phyloP scores from a whole-genome alignment of 2,113 vertebrate species.

The Acrocephalus kingi region DNA sequence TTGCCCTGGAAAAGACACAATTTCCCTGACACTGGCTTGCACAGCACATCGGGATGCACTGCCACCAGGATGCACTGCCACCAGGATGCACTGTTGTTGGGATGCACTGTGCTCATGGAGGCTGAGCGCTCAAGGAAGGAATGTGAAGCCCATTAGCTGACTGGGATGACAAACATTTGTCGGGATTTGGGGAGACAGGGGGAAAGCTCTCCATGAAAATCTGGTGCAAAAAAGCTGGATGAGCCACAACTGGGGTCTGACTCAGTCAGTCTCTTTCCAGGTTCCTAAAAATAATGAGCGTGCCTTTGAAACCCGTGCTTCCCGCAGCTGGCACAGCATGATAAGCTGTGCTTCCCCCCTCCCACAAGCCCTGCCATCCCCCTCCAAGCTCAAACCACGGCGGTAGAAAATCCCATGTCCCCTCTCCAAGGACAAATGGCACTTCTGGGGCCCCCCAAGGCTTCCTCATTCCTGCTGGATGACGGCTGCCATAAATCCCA shows the following conservation, averaged over 20 bases:
- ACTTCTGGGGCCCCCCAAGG: background rate
- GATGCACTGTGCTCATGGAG: background rate
- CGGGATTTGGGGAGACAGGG: fast-evolving
- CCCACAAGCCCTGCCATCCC: background rate
- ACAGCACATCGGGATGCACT: fast-evolving
- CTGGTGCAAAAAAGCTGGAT: background rate
- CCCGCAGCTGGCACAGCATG: background rate
- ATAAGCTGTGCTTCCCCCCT: background rate
- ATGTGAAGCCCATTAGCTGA: fast-evolving
- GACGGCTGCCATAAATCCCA: background rate
- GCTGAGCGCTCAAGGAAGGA: background rate
- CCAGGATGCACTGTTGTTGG: background rate
- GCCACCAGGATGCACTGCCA: background rate
- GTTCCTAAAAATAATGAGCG: background rate
- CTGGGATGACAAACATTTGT: background rate
- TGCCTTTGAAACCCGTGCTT: background rate
- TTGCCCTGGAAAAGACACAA: fast-evolving
- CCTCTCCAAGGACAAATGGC: background rate
- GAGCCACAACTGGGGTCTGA: background rate
- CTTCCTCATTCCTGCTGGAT: conserved; percentile 30
- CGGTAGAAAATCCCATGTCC: background rate
- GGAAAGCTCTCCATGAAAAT: background rate
- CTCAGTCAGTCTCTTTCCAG: background rate
- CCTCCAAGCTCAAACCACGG: background rate
- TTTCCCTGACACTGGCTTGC: background rate